Evolutionary conservation across 2,888 invertebrate species (phyloP).

Genomic region (Toxonevra muliebris): DNA sequence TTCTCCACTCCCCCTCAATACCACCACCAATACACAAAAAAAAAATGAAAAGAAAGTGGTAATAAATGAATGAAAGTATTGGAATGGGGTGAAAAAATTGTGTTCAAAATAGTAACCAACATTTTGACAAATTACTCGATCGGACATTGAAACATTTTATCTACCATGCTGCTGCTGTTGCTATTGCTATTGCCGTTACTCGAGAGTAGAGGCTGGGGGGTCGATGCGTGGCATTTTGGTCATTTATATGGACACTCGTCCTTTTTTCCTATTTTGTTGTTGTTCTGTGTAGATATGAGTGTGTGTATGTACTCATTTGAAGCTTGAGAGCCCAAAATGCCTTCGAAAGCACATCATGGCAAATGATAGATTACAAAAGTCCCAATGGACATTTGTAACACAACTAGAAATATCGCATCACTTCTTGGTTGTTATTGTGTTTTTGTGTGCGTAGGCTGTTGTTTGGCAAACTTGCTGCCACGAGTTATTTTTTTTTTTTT

Average conservation of each 20-base stretch:
- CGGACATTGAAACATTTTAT: conserved; percentile 63
- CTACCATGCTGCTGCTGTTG: conserved; percentile 40
- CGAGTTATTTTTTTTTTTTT: too few relatives aligned
- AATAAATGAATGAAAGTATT: too few relatives aligned
- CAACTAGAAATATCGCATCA: conserved; percentile 44
- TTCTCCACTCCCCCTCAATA: too few relatives aligned
- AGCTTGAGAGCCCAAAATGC: conserved; percentile 44
- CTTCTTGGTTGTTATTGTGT: conserved; percentile 14
- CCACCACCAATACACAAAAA: too few relatives aligned
- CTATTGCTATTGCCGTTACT: neutral
- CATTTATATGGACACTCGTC: conserved; percentile 60
- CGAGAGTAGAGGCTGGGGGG: conserved; percentile 34
- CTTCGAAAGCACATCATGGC: conserved; percentile 54
- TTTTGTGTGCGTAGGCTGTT: too few relatives aligned
- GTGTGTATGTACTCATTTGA: neutral
- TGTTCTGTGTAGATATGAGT: neutral
- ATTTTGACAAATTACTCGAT: conserved; percentile 61
- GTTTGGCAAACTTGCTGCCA: too few relatives aligned
- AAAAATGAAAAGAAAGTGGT: too few relatives aligned
- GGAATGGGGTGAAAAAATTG: too few relatives aligned
- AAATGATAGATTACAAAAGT: conserved; percentile 60
- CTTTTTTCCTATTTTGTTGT: conserved; percentile 36
- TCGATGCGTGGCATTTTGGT: conserved; percentile 57
- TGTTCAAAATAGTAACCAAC: conserved; percentile 24
- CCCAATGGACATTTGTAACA: conserved; percentile 59